These are phyloP conservation scores for Spicauda simplicius DNA, from an alignment of 2,888 invertebrate species.

Conservation along the genomic window DNA sequence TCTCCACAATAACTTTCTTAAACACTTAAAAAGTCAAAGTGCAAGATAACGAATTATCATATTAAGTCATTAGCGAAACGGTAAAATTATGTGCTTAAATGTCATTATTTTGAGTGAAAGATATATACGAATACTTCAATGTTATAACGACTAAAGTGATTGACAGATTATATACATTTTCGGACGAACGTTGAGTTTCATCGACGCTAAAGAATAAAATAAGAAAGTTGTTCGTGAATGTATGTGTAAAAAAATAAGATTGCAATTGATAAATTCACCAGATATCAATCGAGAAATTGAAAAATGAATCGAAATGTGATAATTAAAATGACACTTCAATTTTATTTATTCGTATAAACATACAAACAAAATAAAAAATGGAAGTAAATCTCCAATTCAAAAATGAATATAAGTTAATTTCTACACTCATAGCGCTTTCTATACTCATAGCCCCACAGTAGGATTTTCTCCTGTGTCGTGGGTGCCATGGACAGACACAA, in stretches of 20 bases:
- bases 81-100: conserved; percentile 46
- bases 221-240: conserved; percentile 20
- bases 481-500: too few relatives aligned
- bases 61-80: conserved; percentile 50
- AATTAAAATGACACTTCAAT: too few relatives aligned
- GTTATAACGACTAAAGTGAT: conserved; percentile 35
- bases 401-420: too few relatives aligned
- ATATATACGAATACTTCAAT: neutral
- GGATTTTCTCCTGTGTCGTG: too few relatives aligned
- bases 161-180: conserved; percentile 38
- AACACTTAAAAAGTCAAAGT: conserved; percentile 40
- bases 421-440: too few relatives aligned
- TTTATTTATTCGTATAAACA: too few relatives aligned
- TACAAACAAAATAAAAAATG: too few relatives aligned
- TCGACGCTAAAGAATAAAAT: conserved; percentile 19
- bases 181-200: conserved; percentile 12
- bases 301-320: too few relatives aligned
- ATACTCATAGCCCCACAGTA: too few relatives aligned
- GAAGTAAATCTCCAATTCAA: too few relatives aligned
- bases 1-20: conserved; percentile 27
- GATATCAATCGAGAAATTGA: conserved; percentile 9
- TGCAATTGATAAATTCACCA: conserved; percentile 24
- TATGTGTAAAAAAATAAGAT: conserved; percentile 23
- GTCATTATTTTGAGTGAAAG: conserved; percentile 39
- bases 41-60: conserved; percentile 42